These are phyloP conservation scores for Aurelia coerulea DNA, from an alignment of 30 jellyfish, hydroid and myxozoan species.

Conservation along the genomic window DNA sequence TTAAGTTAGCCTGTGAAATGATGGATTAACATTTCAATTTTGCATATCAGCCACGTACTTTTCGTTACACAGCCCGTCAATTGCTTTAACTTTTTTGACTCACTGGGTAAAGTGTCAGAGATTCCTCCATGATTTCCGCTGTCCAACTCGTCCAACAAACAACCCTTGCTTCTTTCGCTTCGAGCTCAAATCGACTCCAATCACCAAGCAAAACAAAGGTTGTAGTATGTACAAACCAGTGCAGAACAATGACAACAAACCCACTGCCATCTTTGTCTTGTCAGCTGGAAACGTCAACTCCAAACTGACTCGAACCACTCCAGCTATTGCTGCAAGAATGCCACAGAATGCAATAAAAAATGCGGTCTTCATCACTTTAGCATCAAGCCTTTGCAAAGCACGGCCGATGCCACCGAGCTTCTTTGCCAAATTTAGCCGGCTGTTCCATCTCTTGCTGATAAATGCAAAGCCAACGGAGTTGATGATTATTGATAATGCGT, in stretches of 20 bases:
- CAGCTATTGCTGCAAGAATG: conserved; percentile 19
- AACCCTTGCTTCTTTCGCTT: background rate
- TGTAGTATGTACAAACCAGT: conserved; percentile 20
- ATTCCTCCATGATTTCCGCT: background rate
- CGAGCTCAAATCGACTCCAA: conserved; percentile 19
- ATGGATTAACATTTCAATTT: too few species aligned
- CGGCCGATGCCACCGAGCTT: conserved; percentile 45
- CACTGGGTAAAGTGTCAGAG: background rate
- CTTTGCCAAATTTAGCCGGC: conserved; percentile 8
- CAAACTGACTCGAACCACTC: background rate
- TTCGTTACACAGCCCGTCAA: too few species aligned
- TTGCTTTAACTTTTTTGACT: too few species aligned
- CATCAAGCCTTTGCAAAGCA: conserved; percentile 33
- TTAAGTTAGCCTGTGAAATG: too few species aligned
- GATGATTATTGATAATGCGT: background rate
- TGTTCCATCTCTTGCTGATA: conserved; percentile 9
- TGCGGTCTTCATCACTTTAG: conserved; percentile 13
- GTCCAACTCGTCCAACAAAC: background rate
- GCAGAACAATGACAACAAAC: background rate
- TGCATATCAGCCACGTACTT: too few species aligned
- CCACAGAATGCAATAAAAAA: conserved; percentile 19
- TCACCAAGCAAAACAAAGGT: conserved; percentile 7
- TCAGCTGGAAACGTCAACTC: background rate
- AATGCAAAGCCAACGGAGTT: background rate
- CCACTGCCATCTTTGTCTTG: background rate